Conservation (phyloP, 1,140 invertebrate species). For the Lethrus apterus region DNA sequence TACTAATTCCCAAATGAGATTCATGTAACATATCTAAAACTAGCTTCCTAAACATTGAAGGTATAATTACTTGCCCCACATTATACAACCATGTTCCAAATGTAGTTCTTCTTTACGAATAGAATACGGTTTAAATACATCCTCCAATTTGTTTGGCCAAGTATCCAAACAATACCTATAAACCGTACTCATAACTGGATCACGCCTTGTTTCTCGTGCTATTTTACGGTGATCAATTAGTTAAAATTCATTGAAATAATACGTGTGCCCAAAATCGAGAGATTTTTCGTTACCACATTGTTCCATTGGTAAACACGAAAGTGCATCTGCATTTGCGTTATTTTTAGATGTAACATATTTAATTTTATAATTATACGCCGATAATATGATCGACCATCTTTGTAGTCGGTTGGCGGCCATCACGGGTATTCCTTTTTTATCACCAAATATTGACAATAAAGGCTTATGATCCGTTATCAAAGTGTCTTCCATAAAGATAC, state of each 20-base stretch:
- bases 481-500: constrained; percentile 44
- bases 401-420: constrained; percentile 16
- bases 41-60: constrained; percentile 16
- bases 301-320: constrained; percentile 5
- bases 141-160: background rate
- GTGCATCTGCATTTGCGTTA: constrained; percentile 1
- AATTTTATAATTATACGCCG: constrained; percentile 11
- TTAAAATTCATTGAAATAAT: constrained; percentile 1
- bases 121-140: background rate
- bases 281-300: too few species aligned
- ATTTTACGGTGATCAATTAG: constrained; percentile 7
- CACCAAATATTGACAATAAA: constrained; percentile 42
- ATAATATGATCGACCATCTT: constrained; percentile 9
- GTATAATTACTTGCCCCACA: constrained; percentile 33
- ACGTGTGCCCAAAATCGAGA: constrained; percentile 1
- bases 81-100: constrained; percentile 24
- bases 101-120: constrained; percentile 16
- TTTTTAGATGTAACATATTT: too few species aligned
- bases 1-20: constrained; percentile 6
- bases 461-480: constrained; percentile 46
- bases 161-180: constrained; percentile 5
- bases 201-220: background rate
- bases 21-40: constrained; percentile 32
- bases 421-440: constrained; percentile 23
- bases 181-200: constrained; percentile 9